These are phyloP conservation scores for Leptodactylus fuscus DNA, from an alignment of 2,113 vertebrate species.

Conservation along the genomic window DNA sequence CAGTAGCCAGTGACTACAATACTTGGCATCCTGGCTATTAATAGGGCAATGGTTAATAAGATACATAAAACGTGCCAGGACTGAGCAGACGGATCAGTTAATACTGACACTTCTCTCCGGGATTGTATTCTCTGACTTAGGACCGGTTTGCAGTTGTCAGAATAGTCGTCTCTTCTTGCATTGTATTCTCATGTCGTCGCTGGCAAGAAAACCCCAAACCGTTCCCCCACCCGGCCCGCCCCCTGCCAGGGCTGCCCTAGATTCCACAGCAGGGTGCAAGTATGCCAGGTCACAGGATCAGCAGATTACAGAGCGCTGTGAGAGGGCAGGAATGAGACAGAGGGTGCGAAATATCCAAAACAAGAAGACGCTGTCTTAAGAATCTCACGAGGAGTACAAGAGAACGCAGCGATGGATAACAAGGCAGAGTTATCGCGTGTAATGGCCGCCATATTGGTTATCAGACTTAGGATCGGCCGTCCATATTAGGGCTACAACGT, in stretches of 20 bases:
- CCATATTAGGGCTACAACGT: too few relatives aligned
- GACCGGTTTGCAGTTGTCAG: background rate
- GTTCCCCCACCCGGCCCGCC: too few relatives aligned
- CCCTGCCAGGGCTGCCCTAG: conserved; percentile 33
- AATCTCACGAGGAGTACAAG: background rate
- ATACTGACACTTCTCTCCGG: background rate
- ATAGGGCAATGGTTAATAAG: too few relatives aligned
- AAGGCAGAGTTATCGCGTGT: too few relatives aligned
- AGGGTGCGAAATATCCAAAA: background rate
- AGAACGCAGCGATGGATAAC: too few relatives aligned
- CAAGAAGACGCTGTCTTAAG: background rate
- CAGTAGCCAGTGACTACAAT: too few relatives aligned
- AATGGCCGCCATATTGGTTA: too few relatives aligned
- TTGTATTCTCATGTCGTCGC: background rate
- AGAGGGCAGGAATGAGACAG: conserved; percentile 19
- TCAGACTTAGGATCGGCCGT: too few relatives aligned
- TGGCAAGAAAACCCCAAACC: background rate
- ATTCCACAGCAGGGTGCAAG: conserved; percentile 52
- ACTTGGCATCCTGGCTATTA: too few relatives aligned
- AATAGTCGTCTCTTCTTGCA: background rate
- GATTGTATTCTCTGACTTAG: background rate
- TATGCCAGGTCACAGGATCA: conserved; percentile 38
- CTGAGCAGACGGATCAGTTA: background rate
- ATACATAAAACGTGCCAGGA: background rate
- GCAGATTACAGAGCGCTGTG: conserved; percentile 9